Conservation (phyloP, 2,113 vertebrate genomes). For the Cyprinodon brontotheroides region DNA sequence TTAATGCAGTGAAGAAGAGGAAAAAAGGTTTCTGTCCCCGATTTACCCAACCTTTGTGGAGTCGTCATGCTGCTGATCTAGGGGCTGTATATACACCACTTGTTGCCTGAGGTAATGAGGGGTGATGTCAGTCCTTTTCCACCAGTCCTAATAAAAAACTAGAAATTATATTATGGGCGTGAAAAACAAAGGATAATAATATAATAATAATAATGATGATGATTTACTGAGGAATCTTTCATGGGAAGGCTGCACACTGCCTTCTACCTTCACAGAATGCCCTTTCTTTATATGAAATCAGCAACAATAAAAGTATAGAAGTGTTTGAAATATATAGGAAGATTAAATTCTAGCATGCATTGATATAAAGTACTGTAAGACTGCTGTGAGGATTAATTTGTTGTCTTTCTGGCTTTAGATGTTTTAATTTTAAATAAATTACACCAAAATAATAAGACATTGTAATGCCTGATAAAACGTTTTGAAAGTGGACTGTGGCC, state of each 20-base stretch:
- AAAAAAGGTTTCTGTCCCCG: neutral
- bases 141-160: neutral
- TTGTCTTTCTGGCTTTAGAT: neutral
- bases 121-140: constrained; percentile 50
- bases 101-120: constrained; percentile 22
- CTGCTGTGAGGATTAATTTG: neutral
- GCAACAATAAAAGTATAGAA: neutral
- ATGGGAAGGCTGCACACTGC: neutral
- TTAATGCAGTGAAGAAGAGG: constrained; percentile 4
- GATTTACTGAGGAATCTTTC: neutral
- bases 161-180: constrained; percentile 16
- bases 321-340: neutral
- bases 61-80: constrained; percentile 14
- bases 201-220: neutral
- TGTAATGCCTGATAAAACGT: neutral
- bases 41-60: constrained; percentile 18
- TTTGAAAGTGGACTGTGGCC: neutral
- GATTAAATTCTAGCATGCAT: neutral
- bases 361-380: neutral
- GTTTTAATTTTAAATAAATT: neutral
- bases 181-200: neutral
- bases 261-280: neutral
- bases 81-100: constrained; percentile 49
- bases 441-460: neutral
- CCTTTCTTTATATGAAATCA: neutral